Conservation (phyloP, 2,113 vertebrate species). For the Echinops telfairi region DNA sequence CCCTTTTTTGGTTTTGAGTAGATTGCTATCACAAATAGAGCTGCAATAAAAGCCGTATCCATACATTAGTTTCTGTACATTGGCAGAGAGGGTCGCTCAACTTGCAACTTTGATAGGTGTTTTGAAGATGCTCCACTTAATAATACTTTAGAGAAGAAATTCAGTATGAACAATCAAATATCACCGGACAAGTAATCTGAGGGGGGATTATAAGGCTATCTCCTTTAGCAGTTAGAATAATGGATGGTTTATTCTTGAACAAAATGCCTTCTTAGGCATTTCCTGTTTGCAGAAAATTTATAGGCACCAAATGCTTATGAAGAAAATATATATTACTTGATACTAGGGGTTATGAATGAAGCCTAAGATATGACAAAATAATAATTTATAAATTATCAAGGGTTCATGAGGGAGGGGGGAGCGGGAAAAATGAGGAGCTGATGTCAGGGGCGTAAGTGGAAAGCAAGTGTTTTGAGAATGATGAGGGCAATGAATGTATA, state of each 20-base stretch:
- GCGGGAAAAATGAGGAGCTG: too few species aligned
- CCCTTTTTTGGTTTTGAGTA: background rate
- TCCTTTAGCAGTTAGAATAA: background rate
- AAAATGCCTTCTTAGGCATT: conserved; percentile 26
- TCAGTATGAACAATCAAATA: conserved; percentile 32
- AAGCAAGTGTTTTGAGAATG: too few species aligned
- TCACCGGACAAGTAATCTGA: background rate
- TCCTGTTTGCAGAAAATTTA: conserved; percentile 39
- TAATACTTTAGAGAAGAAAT: conserved; percentile 39
- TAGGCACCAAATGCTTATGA: background rate
- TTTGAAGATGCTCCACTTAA: conserved; percentile 17
- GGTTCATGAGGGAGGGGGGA: too few species aligned
- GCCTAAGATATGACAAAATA: too few species aligned
- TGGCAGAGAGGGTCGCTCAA: background rate
- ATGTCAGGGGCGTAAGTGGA: too few species aligned
- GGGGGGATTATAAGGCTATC: background rate
- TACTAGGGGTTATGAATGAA: background rate
- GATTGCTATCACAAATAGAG: conserved; percentile 12
- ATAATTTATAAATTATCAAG: too few species aligned
- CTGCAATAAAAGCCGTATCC: background rate
- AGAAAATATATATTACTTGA: background rate
- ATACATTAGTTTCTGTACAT: background rate
- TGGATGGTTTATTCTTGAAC: background rate
- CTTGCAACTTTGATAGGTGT: conserved; percentile 15
- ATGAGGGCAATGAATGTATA: too few species aligned